Evolutionary conservation across 2,888 invertebrate genomes (phyloP).

Genomic region (Papilio demoleus): DNA sequence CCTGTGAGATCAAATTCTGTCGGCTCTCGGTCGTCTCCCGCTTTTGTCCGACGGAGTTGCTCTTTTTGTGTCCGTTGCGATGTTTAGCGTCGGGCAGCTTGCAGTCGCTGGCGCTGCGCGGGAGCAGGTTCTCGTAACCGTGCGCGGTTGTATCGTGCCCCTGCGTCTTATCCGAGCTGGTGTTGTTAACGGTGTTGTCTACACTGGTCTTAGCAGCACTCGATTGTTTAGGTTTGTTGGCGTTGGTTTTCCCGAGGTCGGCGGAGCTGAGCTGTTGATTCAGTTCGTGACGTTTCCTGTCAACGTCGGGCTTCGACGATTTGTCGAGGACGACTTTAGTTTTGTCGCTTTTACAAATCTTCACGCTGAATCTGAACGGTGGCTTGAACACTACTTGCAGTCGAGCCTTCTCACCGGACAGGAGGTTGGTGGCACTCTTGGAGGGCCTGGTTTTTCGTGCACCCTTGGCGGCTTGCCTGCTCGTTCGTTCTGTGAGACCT

Average conservation of each 20-base stretch:
- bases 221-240: slow-evolving; percentile 64
- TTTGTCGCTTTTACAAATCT: slow-evolving; percentile 89
- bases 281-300: slow-evolving; percentile 67
- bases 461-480: slow-evolving; percentile 78
- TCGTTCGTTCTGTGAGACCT: slow-evolving; percentile 84
- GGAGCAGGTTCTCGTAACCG: slow-evolving; percentile 74
- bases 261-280: slow-evolving; percentile 54
- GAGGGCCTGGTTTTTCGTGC: slow-evolving; percentile 83
- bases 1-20: slow-evolving; percentile 75
- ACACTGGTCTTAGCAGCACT: slow-evolving; percentile 56
- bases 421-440: slow-evolving; percentile 88
- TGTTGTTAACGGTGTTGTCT: slow-evolving; percentile 52
- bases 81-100: slow-evolving; percentile 64
- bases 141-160: slow-evolving; percentile 58
- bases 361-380: slow-evolving; percentile 93
- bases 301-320: slow-evolving; percentile 78
- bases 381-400: slow-evolving; percentile 94
- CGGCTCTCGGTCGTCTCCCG: slow-evolving; percentile 77
- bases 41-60: slow-evolving; percentile 75
- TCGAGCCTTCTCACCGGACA: slow-evolving; percentile 87
- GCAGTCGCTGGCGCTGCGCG: slow-evolving; percentile 76
- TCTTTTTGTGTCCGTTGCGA: slow-evolving; percentile 72
- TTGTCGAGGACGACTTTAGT: slow-evolving; percentile 85
- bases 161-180: slow-evolving; percentile 60
- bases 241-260: slow-evolving; percentile 63